phyloP scores from a whole-genome alignment of 2,113 vertebrate species.

The Gallinago media region DNA sequence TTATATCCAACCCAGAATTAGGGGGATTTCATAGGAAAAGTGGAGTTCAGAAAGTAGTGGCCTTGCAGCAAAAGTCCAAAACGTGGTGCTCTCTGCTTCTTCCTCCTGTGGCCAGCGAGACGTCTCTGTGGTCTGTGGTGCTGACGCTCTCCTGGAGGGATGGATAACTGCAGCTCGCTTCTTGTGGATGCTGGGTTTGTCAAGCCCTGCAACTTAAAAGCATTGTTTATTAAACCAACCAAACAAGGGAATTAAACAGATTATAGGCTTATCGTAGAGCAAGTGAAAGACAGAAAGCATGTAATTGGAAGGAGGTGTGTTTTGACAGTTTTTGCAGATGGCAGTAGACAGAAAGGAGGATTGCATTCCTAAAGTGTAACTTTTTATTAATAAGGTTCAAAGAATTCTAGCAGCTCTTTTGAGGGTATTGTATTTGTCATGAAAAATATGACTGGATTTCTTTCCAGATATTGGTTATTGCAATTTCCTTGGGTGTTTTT shows the following conservation, averaged over 20 bases:
- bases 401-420: neutral
- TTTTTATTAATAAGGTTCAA: conserved; percentile 20
- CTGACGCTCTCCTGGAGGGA: neutral
- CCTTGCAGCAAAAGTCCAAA: neutral
- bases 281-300: conserved; percentile 8
- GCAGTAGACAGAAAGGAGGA: conserved; percentile 17
- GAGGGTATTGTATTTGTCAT: neutral
- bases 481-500: neutral
- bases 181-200: neutral
- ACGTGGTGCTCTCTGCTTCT: neutral
- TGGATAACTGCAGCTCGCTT: neutral
- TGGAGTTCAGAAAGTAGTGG: neutral
- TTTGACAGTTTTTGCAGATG: conserved; percentile 65
- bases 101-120: accelerated
- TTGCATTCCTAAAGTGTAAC: conserved; percentile 1
- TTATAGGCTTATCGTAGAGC: conserved; percentile 37
- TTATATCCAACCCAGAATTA: neutral
- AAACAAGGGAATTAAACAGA: conserved; percentile 62
- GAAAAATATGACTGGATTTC: neutral
- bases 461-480: neutral
- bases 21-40: neutral
- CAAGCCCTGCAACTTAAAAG: conserved; percentile 2
- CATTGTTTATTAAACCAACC: conserved; percentile 39
- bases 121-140: accelerated
- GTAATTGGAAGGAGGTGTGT: conserved; percentile 58